Conservation (phyloP, 2,113 vertebrate species). For the Channa argus region DNA sequence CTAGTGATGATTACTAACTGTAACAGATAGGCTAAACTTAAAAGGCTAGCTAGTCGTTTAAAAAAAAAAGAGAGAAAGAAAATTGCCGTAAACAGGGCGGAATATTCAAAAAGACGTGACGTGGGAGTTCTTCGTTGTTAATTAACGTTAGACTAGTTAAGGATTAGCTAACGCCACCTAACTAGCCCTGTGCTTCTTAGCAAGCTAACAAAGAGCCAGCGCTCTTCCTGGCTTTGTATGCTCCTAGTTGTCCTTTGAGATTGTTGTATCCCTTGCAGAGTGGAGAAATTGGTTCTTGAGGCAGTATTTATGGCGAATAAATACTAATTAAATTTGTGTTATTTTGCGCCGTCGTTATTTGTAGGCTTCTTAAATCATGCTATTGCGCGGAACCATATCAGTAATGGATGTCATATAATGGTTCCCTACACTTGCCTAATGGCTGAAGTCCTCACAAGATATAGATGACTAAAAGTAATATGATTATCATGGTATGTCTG, state of each 20-base stretch:
- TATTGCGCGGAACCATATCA: constrained; percentile 17
- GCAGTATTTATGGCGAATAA: neutral
- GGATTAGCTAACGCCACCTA: constrained; percentile 64
- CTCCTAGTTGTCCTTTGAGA: constrained; percentile 50
- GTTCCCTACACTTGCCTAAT: constrained; percentile 32
- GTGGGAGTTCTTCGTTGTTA: constrained; percentile 41
- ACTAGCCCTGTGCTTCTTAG: constrained; percentile 59
- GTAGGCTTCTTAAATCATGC: neutral
- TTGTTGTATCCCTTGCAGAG: neutral
- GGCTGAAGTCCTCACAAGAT: constrained; percentile 34
- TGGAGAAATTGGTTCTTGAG: constrained; percentile 3
- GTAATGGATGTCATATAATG: constrained; percentile 36
- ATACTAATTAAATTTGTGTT: neutral
- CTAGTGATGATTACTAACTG: neutral
- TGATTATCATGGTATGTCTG: neutral
- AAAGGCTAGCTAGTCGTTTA: too few relatives aligned
- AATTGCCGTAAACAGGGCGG: too few relatives aligned
- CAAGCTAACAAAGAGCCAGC: constrained; percentile 80
- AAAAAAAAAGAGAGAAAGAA: neutral
- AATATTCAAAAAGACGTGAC: constrained; percentile 31
- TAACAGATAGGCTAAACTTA: neutral
- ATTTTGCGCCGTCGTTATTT: neutral
- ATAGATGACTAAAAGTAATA: constrained; percentile 24
- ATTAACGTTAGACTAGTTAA: constrained; percentile 50
- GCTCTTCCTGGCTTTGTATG: constrained; percentile 68